phyloP scores from a whole-genome alignment of 2,888 invertebrate genomes.

The Amphipoea lucens region DNA sequence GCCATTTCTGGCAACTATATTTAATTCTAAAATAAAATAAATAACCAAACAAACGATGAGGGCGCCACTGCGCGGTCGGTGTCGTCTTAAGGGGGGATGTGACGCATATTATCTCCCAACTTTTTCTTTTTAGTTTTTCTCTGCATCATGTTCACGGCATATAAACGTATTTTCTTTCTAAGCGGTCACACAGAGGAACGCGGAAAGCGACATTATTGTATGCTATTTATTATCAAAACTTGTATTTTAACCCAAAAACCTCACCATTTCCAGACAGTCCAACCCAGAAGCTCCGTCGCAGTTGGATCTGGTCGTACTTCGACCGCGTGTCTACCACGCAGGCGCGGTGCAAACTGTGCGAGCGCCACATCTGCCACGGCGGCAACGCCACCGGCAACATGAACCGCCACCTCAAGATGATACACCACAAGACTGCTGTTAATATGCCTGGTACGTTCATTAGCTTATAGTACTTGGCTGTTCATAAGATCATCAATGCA shows the following conservation, averaged over 20 bases:
- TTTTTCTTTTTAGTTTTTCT: too few relatives aligned
- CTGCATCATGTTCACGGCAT: too few relatives aligned
- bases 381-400: slow-evolving; percentile 88
- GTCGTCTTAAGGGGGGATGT: too few relatives aligned
- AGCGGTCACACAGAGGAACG: background rate
- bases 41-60: too few relatives aligned
- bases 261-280: slow-evolving; percentile 63
- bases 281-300: slow-evolving; percentile 77
- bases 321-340: slow-evolving; percentile 77
- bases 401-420: slow-evolving; percentile 87
- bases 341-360: slow-evolving; percentile 86
- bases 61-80: too few relatives aligned
- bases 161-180: background rate
- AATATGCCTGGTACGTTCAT: slow-evolving; percentile 70
- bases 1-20: too few relatives aligned
- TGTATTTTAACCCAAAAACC: background rate
- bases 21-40: too few relatives aligned
- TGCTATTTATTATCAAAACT: background rate
- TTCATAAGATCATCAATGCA: too few relatives aligned
- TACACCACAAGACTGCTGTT: slow-evolving; percentile 80
- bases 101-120: too few relatives aligned
- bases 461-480: background rate
- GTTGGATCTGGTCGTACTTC: slow-evolving; percentile 88
- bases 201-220: background rate
- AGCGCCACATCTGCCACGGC: slow-evolving; percentile 85